phyloP scores from a whole-genome alignment of 2,888 invertebrate genomes.

The Rotaria macrura region DNA sequence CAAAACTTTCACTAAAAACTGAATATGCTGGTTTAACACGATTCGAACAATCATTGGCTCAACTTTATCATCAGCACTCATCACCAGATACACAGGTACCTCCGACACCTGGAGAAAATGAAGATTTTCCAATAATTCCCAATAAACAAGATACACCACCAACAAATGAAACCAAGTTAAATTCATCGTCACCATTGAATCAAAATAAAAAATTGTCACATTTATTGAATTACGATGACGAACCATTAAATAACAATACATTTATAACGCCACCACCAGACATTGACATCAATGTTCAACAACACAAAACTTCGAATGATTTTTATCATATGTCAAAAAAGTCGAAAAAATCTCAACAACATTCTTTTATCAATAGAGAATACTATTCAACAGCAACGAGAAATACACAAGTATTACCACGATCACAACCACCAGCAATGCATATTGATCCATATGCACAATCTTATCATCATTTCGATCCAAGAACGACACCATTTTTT shows the following conservation, averaged over 20 bases:
- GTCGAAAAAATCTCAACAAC: neutral
- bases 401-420: neutral
- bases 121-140: neutral
- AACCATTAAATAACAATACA: neutral
- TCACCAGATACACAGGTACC: neutral
- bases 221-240: neutral
- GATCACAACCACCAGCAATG: neutral
- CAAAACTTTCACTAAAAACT: neutral
- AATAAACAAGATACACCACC: slow-evolving; percentile 3
- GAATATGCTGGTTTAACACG: slow-evolving; percentile 19
- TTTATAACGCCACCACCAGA: neutral
- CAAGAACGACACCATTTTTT: neutral
- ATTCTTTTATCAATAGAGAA: neutral
- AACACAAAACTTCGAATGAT: neutral
- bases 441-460: neutral
- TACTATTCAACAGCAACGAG: neutral
- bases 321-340: neutral
- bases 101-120: neutral
- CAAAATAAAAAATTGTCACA: neutral
- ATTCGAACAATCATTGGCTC: neutral
- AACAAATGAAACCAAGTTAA: neutral
- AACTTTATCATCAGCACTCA: neutral
- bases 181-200: neutral
- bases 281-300: neutral
- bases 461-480: neutral